phyloP scores from a whole-genome alignment of 2,113 vertebrate genomes.

The Polypterus bichir region DNA sequence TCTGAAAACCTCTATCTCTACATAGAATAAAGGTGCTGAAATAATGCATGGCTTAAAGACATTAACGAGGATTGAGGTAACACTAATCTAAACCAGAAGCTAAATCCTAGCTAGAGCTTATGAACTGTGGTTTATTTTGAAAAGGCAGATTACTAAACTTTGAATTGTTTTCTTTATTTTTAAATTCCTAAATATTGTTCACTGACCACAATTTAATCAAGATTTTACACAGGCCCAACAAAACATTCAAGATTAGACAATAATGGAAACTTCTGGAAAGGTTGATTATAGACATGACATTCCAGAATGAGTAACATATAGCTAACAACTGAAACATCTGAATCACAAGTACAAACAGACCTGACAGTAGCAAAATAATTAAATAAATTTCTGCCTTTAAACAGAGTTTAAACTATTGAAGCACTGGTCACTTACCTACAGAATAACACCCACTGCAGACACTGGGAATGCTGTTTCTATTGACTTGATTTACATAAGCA shows the following conservation, averaged over 20 bases:
- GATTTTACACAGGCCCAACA: background rate
- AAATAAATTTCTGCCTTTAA: too few species aligned
- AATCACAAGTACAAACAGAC: too few species aligned
- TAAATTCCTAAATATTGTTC: background rate
- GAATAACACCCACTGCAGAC: conserved; percentile 13
- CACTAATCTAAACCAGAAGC: background rate
- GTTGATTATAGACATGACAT: too few species aligned
- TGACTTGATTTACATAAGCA: conserved; percentile 17
- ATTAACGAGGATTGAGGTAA: background rate
- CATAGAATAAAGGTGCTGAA: background rate
- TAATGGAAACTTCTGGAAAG: too few species aligned
- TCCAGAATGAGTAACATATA: too few species aligned
- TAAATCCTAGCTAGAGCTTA: background rate
- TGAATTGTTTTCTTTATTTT: background rate
- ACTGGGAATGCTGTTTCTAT: conserved; percentile 13
- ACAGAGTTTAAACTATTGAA: too few species aligned
- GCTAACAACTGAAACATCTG: too few species aligned
- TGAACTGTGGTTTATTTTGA: background rate
- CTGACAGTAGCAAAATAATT: too few species aligned
- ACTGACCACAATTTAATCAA: background rate
- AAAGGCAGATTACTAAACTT: background rate
- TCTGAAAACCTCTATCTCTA: too few species aligned
- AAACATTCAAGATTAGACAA: too few species aligned
- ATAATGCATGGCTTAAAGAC: background rate
- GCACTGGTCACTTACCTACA: background rate